Percentiles rank a stretch among this genome's conserved stretches.
phyloP scores from a whole-genome alignment of 2,797 vertebrate species.

The Coregonus suidteri region DNA sequence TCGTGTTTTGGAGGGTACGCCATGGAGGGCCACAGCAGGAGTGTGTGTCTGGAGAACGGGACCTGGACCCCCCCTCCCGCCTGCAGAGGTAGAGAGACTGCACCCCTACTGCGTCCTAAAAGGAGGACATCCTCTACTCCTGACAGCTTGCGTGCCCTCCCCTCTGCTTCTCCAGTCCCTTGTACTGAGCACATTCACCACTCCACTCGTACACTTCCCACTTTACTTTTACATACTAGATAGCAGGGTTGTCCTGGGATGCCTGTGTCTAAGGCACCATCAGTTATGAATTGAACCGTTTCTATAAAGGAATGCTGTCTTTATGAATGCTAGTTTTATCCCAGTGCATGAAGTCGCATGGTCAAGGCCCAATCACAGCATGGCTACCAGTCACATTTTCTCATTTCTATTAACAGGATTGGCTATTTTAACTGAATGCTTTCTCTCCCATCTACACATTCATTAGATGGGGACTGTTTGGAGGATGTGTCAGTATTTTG shows the following conservation, averaged over 20 bases:
- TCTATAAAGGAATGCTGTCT: slow-evolving; percentile 11
- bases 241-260: background rate
- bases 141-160: background rate
- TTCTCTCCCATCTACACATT: background rate
- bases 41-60: slow-evolving; percentile 91
- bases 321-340: slow-evolving; percentile 28
- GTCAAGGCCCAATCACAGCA: background rate
- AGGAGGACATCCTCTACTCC: slow-evolving; percentile 1
- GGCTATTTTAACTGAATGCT: background rate
- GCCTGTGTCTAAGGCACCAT: background rate
- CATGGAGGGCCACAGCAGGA: slow-evolving; percentile 88
- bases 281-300: background rate
- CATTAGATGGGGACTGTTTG: background rate
- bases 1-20: slow-evolving; percentile 92
- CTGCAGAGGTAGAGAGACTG: slow-evolving; percentile 87
- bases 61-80: slow-evolving; percentile 90
- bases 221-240: background rate
- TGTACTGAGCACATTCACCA: background rate
- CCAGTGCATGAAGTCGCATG: slow-evolving; percentile 12
- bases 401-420: background rate
- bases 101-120: background rate
- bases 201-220: background rate
- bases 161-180: background rate
- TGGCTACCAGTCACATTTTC: background rate
- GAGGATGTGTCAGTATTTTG: slow-evolving; percentile 29